Evolutionary conservation across 2,113 vertebrate genomes (phyloP).

Genomic region (Oryzias woworae): DNA sequence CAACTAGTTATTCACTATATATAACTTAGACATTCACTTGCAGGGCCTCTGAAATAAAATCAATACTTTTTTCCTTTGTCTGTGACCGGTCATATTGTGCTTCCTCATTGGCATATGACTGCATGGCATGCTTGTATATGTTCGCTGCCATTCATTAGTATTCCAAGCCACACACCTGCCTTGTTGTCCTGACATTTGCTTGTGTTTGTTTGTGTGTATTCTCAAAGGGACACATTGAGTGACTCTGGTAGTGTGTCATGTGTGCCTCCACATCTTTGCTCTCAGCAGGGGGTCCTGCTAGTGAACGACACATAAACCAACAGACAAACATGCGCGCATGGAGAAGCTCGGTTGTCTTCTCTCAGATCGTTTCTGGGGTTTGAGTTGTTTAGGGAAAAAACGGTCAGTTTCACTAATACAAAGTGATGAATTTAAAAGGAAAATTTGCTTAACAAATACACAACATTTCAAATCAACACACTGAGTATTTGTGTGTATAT

Average conservation of each 20-base stretch:
- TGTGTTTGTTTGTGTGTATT: slow-evolving; percentile 48
- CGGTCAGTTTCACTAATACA: slow-evolving; percentile 1
- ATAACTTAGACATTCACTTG: background rate
- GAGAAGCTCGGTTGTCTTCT: slow-evolving; percentile 33
- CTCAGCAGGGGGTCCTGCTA: slow-evolving; percentile 60
- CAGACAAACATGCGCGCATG: slow-evolving; percentile 49
- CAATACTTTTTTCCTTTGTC: slow-evolving; percentile 6
- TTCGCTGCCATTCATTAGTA: slow-evolving; percentile 46
- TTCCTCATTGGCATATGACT: slow-evolving; percentile 17
- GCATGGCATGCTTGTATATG: slow-evolving; percentile 40
- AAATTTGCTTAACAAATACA: no score
- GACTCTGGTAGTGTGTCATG: slow-evolving; percentile 52
- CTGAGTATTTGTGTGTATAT: no score
- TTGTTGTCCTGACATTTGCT: slow-evolving; percentile 31
- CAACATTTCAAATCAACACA: no score
- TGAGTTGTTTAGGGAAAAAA: slow-evolving; percentile 25
- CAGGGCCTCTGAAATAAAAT: background rate
- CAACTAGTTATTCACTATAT: slow-evolving; percentile 7
- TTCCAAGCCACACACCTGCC: slow-evolving; percentile 30
- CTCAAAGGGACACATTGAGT: slow-evolving; percentile 45
- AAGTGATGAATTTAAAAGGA: background rate
- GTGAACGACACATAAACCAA: slow-evolving; percentile 51
- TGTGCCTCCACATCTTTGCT: slow-evolving; percentile 56
- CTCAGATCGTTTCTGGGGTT: slow-evolving; percentile 22
- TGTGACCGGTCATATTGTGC: slow-evolving; percentile 7